These are phyloP conservation scores for Notodonta dromedarius DNA, from an alignment of 2,888 invertebrate genomes.

Conservation along the genomic window DNA sequence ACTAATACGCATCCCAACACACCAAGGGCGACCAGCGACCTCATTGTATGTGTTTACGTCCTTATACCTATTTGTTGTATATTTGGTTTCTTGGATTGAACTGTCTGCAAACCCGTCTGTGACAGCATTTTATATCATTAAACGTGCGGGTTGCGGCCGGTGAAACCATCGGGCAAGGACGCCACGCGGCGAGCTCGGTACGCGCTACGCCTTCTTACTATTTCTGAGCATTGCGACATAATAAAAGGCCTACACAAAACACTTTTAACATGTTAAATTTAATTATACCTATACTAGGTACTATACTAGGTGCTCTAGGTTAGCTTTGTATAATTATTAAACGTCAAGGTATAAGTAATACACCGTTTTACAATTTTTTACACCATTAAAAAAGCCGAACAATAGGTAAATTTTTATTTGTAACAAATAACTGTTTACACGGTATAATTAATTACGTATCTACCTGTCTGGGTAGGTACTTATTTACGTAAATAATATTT, in stretches of 20 bases:
- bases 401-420: conserved; percentile 2
- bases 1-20: conserved; percentile 67
- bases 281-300: not conserved
- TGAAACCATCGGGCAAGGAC: conserved; percentile 82
- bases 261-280: not conserved
- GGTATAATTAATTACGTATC: conserved; percentile 3
- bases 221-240: conserved; percentile 64
- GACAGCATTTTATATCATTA: conserved; percentile 78
- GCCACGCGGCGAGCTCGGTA: conserved; percentile 49
- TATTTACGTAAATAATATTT: not conserved
- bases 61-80: conserved; percentile 56
- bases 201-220: conserved; percentile 71
- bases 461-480: not conserved
- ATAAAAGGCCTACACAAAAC: conserved; percentile 14
- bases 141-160: conserved; percentile 70
- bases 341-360: not conserved
- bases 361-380: not conserved
- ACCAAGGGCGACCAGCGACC: conserved; percentile 76
- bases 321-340: not conserved
- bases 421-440: conserved; percentile 3
- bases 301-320: too few relatives aligned
- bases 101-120: conserved; percentile 63
- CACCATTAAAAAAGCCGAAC: not conserved
- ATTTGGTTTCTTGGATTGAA: conserved; percentile 68
- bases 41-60: conserved; percentile 55